Conservation (phyloP, 2,113 vertebrate genomes). For the Zosterops japonicus region DNA sequence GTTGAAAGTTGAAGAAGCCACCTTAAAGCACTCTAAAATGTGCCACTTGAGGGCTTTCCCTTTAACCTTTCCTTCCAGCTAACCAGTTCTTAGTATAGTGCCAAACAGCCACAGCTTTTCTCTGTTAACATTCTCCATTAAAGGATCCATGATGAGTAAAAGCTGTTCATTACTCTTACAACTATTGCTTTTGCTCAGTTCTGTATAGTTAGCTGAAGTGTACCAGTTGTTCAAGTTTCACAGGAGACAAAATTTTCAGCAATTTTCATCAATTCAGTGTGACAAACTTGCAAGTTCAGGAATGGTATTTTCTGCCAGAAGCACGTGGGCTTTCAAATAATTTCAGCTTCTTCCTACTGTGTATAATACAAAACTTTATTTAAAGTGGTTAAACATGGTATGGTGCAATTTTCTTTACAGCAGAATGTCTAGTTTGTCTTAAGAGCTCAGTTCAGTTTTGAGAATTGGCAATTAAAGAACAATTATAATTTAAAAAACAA, state of each 20-base stretch:
- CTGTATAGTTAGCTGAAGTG: not conserved
- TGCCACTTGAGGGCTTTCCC: not conserved
- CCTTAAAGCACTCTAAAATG: not conserved
- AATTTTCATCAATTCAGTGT: not conserved
- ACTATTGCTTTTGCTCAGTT: not conserved
- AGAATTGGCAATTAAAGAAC: not conserved
- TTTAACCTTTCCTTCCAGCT: not conserved
- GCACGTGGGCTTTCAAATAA: not conserved
- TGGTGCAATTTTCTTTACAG: not conserved
- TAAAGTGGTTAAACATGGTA: not conserved
- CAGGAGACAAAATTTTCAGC: not conserved
- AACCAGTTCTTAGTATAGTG: not conserved
- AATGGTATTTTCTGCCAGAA: not conserved
- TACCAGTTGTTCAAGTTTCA: not conserved
- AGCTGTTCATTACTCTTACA: not conserved
- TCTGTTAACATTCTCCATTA: not conserved
- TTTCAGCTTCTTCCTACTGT: not conserved
- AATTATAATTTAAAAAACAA: not conserved
- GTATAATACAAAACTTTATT: not conserved
- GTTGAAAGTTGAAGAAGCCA: not conserved
- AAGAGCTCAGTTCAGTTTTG: not conserved
- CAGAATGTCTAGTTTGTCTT: not conserved
- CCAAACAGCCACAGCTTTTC: not conserved
- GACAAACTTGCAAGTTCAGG: not conserved
- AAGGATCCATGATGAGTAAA: not conserved